Base-by-base conservation (phyloP, 53 echinoderm and acorn worm species). In the Antedon mediterranea region DNA sequence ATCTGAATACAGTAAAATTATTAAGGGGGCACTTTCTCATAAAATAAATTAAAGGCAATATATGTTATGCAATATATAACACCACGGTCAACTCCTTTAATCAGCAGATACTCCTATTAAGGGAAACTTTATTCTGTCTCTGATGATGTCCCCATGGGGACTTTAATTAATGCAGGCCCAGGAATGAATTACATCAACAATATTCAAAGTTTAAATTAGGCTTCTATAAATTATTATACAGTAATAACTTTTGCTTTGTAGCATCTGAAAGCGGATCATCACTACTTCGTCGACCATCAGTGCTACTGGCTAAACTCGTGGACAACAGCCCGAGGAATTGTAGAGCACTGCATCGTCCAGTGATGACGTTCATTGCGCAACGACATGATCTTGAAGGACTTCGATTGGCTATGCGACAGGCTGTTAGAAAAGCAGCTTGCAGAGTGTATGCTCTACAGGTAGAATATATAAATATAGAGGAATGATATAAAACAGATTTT, bases 381-480 rank as follows among this genome's bases (percentile, higher is more conserved):
- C 86, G 91, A 30, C 90, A 94, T 76, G 94, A 94, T 77, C 81
- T 94, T 0, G 94, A 94, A 77, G 94, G 91, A 11, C 81, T 94
- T 9, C 86, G 86, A 77, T 76, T 94, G 20, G 94, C 94, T 30
- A 94, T 94, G 94, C 91, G 85, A 37, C 94, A 94, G 71, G 91
- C 94, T 2, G 81, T 94, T 29, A 81, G 94, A 32, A 94, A 94
- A 76, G 94, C 91, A 80, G 89, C 94, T n/a, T 94, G 94, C 44
- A 79, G 91, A 73, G 89, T 94, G 31, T 89, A 94, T 76, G 89
- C 94, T 29, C 79, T 94, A 74, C 91, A 91, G 82, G 94, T 91
- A 81, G 30, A 83, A 0, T 4, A 42, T 37, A 11, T 0, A 28
- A 43, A 42, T 11, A 37, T n/a, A n/a, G n/a, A n/a, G n/a, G n/a